Evolutionary conservation across 2,797 vertebrate species (phyloP).

Genomic region (Neopelma chrysocephalum): DNA sequence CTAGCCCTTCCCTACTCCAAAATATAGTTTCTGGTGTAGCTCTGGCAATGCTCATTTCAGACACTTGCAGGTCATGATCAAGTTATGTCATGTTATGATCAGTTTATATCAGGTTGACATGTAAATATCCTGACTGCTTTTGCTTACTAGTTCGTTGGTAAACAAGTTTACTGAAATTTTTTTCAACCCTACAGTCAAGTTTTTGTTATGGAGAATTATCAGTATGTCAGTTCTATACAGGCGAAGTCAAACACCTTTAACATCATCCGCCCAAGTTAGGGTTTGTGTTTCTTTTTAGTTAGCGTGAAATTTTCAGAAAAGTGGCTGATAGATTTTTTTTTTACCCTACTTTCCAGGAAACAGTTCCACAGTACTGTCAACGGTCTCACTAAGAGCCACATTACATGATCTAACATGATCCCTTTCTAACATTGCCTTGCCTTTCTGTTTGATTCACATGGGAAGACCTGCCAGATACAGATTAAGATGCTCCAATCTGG

Average conservation of each 20-base stretch:
- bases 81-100: not conserved
- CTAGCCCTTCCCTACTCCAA: not conserved
- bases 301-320: not conserved
- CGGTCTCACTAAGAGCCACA: not conserved
- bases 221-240: not conserved
- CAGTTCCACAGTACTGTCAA: not conserved
- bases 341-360: not conserved
- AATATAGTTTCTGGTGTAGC: not conserved
- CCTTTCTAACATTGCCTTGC: not conserved
- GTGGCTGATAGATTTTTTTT: not conserved
- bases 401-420: not conserved
- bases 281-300: not conserved
- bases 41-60: not conserved
- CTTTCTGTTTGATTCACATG: not conserved
- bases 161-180: not conserved
- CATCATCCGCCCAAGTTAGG: not conserved
- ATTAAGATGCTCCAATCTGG: not conserved
- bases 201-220: not conserved
- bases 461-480: not conserved
- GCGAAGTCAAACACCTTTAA: not conserved
- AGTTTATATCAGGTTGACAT: not conserved
- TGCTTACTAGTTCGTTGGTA: not conserved
- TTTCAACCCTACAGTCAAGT: not conserved
- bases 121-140: not conserved
- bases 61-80: not conserved